Percentiles rank a stretch among this genome's conserved stretches.
Conservation (phyloP, 2,113 vertebrate genomes). For the Colius striatus region DNA sequence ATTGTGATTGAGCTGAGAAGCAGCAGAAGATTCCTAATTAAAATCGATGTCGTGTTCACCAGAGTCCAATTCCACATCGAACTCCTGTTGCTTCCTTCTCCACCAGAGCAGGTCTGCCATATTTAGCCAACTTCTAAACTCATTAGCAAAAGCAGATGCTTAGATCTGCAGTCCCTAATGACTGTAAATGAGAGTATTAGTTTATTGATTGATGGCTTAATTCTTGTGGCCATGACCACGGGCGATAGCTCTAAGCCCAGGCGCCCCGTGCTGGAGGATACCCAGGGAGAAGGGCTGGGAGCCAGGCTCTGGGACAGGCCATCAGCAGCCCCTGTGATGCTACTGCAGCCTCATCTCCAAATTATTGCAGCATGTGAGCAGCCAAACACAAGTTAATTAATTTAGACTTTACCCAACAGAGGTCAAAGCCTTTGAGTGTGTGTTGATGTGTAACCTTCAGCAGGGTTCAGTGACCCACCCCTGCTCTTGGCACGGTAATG, state of each 20-base stretch:
- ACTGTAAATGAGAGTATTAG: slow-evolving; percentile 62
- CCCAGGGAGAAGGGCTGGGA: background rate
- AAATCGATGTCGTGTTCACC: slow-evolving; percentile 18
- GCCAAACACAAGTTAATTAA: slow-evolving; percentile 34
- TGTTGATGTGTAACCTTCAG: background rate
- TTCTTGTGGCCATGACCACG: slow-evolving; percentile 40
- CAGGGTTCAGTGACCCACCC: background rate
- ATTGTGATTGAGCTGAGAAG: background rate
- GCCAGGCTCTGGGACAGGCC: background rate
- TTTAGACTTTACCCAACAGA: background rate
- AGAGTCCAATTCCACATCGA: slow-evolving; percentile 17
- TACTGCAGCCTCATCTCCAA: background rate
- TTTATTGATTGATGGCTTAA: slow-evolving; percentile 65
- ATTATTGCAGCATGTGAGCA: background rate
- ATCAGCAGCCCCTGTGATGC: background rate
- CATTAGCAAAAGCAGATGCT: slow-evolving; percentile 59
- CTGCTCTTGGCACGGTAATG: background rate
- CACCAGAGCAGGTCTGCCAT: background rate
- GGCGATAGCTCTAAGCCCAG: background rate
- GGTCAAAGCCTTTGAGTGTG: background rate
- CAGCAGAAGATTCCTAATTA: slow-evolving; percentile 9
- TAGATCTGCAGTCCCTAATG: slow-evolving; percentile 46
- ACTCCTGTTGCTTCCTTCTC: slow-evolving; percentile 27
- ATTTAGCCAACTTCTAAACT: slow-evolving; percentile 58
- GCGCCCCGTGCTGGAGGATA: background rate